A percentile compares a stretch with the other conserved stretches of the same genome.
Evolutionary conservation across 2,113 vertebrate genomes (phyloP).

Genomic region (Siphamia tubifer): DNA sequence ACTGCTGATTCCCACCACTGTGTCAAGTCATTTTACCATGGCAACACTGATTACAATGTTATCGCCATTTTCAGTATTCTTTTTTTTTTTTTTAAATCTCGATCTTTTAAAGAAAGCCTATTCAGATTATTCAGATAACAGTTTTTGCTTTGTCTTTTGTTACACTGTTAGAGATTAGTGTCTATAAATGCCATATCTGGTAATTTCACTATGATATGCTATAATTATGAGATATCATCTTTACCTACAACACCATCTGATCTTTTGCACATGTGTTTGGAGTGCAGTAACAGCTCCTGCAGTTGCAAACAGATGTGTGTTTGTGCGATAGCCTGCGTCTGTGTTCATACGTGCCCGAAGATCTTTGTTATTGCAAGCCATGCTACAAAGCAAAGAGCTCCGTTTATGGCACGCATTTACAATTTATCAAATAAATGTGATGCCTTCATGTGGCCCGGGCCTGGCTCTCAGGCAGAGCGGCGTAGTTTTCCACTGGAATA

Average conservation of each 20-base stretch:
- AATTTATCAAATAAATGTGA: conserved; percentile 82
- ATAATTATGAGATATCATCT: conserved; percentile 61
- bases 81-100: background rate
- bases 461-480: conserved; percentile 59
- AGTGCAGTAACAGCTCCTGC: conserved; percentile 56
- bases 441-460: conserved; percentile 74
- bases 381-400: conserved; percentile 71
- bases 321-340: conserved; percentile 54
- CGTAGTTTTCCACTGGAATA: conserved; percentile 83
- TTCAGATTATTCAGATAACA: background rate
- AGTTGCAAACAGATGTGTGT: conserved; percentile 70
- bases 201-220: conserved; percentile 28
- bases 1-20: conserved; percentile 66
- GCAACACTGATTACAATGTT: conserved; percentile 66
- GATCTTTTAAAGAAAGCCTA: background rate
- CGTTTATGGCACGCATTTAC: conserved; percentile 76
- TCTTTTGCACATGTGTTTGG: conserved; percentile 58
- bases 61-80: conserved; percentile 32
- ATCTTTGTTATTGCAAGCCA: conserved; percentile 64
- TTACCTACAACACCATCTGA: conserved; percentile 59
- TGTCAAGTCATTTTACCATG: conserved; percentile 68
- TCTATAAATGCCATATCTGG: conserved; percentile 38
- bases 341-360: conserved; percentile 49
- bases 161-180: background rate
- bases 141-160: background rate